Evolutionary conservation across 2,113 vertebrate species (phyloP).

Genomic region (Nerophis lumbriciformis): DNA sequence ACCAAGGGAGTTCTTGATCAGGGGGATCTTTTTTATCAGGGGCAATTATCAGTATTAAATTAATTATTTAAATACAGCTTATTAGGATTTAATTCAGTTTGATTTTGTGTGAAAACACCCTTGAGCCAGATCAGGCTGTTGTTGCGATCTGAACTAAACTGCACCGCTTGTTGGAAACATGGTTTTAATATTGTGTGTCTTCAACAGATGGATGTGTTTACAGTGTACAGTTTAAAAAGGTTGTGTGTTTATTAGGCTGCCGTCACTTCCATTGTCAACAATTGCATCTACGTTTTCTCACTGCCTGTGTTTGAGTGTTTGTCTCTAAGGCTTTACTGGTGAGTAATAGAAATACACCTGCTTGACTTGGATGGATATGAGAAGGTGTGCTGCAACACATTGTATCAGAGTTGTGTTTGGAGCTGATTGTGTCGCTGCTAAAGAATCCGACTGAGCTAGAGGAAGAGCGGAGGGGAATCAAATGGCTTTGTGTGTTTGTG

Average conservation of each 20-base stretch:
- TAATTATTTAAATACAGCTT: not conserved
- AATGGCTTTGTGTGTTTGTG: slow-evolving; percentile 56
- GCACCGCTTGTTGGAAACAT: not conserved
- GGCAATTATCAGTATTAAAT: too few relatives aligned
- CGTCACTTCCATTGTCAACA: slow-evolving; percentile 54
- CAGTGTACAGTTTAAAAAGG: slow-evolving; percentile 25
- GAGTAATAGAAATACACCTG: slow-evolving; percentile 61
- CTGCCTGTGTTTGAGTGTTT: slow-evolving; percentile 29
- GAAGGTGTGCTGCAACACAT: slow-evolving; percentile 45
- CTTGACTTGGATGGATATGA: slow-evolving; percentile 56
- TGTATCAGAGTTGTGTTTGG: slow-evolving; percentile 55
- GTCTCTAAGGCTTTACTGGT: slow-evolving; percentile 51
- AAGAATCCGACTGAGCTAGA: slow-evolving; percentile 48
- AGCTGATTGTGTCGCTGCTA: slow-evolving; percentile 65
- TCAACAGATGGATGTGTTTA: slow-evolving; percentile 24
- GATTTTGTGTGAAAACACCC: not conserved
- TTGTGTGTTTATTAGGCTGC: slow-evolving; percentile 44
- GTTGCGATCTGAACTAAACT: not conserved
- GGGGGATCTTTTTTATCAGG: too few relatives aligned
- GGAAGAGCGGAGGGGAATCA: slow-evolving; percentile 27
- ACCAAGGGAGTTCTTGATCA: too few relatives aligned
- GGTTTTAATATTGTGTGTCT: not conserved
- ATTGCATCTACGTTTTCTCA: slow-evolving; percentile 54
- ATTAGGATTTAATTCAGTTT: not conserved
- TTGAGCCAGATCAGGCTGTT: not conserved